These are phyloP conservation scores for Puntigrus tetrazona DNA, from an alignment of 2,113 vertebrate genomes.

Conservation along the genomic window DNA sequence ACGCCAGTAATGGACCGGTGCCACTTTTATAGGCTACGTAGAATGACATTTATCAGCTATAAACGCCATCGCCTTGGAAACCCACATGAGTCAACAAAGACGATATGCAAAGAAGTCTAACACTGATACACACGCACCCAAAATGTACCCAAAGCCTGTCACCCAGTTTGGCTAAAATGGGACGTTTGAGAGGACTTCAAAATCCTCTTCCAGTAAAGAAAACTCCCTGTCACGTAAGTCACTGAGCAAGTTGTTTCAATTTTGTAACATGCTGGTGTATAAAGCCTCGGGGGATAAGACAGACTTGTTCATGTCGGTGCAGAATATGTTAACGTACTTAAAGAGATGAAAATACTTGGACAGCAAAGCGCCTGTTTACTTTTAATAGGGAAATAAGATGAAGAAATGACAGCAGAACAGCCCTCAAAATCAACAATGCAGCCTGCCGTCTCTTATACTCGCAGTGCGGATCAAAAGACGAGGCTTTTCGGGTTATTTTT, in stretches of 20 bases:
- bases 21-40: background rate
- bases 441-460: background rate
- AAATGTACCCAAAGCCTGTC: background rate
- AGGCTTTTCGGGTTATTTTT: background rate
- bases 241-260: background rate
- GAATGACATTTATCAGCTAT: background rate
- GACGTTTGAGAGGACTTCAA: background rate
- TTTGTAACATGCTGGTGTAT: background rate
- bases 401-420: background rate
- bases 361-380: background rate
- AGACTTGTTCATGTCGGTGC: background rate
- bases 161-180: background rate
- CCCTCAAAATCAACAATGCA: background rate
- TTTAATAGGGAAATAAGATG: background rate
- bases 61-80: background rate
- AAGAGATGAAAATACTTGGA: background rate
- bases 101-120: background rate
- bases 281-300: background rate
- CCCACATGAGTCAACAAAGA: background rate
- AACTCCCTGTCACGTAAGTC: background rate
- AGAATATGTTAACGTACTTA: background rate
- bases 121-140: background rate
- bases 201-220: background rate
- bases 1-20: background rate
- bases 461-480: no score